phyloP scores from a whole-genome alignment of 53 echinoderm and acorn worm species.

The Patiria pectinifera region DNA sequence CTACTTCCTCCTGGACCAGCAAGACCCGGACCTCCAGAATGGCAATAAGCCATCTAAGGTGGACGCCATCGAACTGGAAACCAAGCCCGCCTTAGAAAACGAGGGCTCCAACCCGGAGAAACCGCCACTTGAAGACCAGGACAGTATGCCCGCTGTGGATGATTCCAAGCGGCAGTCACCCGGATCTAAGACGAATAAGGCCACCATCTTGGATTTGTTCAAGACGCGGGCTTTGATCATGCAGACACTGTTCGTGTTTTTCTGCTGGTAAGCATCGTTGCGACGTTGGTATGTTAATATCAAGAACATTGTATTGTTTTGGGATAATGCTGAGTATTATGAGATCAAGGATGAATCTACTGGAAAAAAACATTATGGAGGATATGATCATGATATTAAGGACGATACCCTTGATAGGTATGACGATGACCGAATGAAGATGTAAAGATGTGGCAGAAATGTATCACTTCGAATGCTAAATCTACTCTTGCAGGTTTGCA shows the following conservation, averaged over 20 bases:
- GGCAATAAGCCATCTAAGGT: background rate
- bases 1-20: constrained; percentile 4
- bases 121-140: background rate
- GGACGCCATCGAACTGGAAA: background rate
- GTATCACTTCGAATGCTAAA: background rate
- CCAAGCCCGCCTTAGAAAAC: background rate
- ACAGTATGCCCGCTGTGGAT: too few relatives aligned
- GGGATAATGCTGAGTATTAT: too few relatives aligned
- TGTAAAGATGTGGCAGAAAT: background rate
- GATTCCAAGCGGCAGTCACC: background rate
- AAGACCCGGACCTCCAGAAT: background rate
- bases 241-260: constrained; percentile 44
- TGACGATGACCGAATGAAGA: background rate
- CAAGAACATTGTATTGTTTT: background rate
- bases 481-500: constrained; percentile 23
- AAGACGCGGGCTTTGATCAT: constrained; percentile 24
- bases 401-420: background rate
- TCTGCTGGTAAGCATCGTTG: constrained; percentile 27
- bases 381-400: too few relatives aligned
- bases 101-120: background rate
- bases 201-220: constrained; percentile 46
- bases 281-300: background rate
- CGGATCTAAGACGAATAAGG: background rate
- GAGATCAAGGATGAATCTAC: too few relatives aligned
- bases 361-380: too few relatives aligned